Conservation (phyloP, 2,113 vertebrate species). For the Neoarius graeffei region DNA sequence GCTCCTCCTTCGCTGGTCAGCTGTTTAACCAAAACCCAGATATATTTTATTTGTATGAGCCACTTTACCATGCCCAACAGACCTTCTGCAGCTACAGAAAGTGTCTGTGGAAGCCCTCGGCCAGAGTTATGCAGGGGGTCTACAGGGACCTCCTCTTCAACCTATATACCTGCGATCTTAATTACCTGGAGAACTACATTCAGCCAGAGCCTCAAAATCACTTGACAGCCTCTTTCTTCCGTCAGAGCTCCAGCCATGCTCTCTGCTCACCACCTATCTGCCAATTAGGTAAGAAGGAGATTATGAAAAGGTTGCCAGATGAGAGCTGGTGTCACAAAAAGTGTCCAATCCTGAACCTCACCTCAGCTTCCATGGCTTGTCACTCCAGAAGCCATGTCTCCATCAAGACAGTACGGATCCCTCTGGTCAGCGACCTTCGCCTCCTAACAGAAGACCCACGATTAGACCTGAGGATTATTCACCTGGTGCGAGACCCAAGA, state of each 20-base stretch:
- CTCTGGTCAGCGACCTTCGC: constrained; percentile 74
- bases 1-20: constrained; percentile 80
- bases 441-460: constrained; percentile 77
- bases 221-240: constrained; percentile 71
- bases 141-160: constrained; percentile 78
- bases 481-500: constrained; percentile 81
- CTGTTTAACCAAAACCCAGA: constrained; percentile 79
- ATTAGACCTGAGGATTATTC: constrained; percentile 75
- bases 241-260: constrained; percentile 74
- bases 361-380: constrained; percentile 71
- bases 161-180: constrained; percentile 76
- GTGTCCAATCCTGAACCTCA: constrained; percentile 74
- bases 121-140: constrained; percentile 73
- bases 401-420: constrained; percentile 78
- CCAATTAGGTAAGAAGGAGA: constrained; percentile 36
- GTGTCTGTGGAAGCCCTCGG: constrained; percentile 61
- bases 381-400: constrained; percentile 65
- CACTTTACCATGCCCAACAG: constrained; percentile 78
- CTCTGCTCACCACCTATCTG: constrained; percentile 77
- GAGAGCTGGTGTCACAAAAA: constrained; percentile 74
- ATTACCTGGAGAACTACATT: constrained; percentile 78
- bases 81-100: constrained; percentile 74
- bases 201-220: constrained; percentile 73
- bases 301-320: constrained; percentile 45
- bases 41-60: constrained; percentile 79